Conservation (phyloP, 1,140 invertebrate genomes). For the Dryas iulia region DNA sequence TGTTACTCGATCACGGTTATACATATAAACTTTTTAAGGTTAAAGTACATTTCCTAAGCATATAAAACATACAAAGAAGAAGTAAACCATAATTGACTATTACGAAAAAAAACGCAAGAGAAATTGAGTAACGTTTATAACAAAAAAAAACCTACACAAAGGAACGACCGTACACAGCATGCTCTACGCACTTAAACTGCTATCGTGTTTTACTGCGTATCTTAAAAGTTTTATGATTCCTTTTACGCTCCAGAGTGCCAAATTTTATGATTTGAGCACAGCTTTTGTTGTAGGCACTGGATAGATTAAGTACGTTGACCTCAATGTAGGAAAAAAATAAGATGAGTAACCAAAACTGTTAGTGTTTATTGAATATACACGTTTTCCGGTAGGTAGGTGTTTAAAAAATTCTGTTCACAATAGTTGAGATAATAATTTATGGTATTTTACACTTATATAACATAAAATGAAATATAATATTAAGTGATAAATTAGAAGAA, state of each 20-base stretch:
- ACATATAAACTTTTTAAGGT: too few species aligned
- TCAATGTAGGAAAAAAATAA: background rate
- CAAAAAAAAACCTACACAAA: background rate
- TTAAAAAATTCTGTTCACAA: background rate
- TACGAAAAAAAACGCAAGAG: too few species aligned
- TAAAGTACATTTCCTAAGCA: too few species aligned
- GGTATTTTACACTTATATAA: too few species aligned
- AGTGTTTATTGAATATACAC: background rate
- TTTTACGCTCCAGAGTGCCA: slow-evolving; percentile 42
- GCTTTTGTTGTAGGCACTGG: slow-evolving; percentile 2
- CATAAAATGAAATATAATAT: too few species aligned
- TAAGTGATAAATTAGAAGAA: too few species aligned
- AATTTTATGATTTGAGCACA: slow-evolving; percentile 38
- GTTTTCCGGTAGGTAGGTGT: background rate
- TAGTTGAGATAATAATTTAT: too few species aligned
- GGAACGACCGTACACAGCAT: slow-evolving; percentile 22
- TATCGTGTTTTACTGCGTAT: slow-evolving; percentile 43
- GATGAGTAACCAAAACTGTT: background rate
- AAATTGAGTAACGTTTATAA: background rate
- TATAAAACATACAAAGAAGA: too few species aligned
- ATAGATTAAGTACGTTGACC: background rate
- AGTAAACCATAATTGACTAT: too few species aligned
- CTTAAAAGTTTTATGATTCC: slow-evolving; percentile 42
- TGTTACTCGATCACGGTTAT: too few species aligned
- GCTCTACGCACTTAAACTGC: slow-evolving; percentile 21